These are phyloP conservation scores for Electrophaes corylata DNA, from an alignment of 2,888 invertebrate genomes.

Conservation along the genomic window DNA sequence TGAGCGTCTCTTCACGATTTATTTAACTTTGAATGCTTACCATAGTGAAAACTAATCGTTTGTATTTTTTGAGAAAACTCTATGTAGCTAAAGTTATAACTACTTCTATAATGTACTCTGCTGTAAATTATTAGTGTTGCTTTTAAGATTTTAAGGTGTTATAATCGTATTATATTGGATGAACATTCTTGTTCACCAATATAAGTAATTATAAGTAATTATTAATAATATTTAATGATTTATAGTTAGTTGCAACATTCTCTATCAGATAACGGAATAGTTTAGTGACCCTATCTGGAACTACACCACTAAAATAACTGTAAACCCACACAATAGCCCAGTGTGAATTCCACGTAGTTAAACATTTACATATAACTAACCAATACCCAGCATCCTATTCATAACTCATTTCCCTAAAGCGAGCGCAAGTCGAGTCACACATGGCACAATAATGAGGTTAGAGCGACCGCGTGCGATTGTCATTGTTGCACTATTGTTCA, in stretches of 20 bases:
- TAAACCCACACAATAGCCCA: conserved; percentile 16
- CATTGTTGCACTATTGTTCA: conserved; percentile 79
- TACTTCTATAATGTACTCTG: too few species aligned
- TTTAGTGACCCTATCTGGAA: conserved; percentile 1
- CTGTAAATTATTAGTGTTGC: too few species aligned
- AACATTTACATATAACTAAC: conserved; percentile 15
- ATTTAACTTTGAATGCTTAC: background rate
- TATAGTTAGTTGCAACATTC: background rate
- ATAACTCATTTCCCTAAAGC: conserved; percentile 43
- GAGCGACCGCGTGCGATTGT: conserved; percentile 67
- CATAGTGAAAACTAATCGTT: background rate
- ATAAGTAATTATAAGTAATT: too few species aligned
- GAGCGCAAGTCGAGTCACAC: conserved; percentile 55
- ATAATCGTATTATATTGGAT: too few species aligned
- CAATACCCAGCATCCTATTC: conserved; percentile 37
- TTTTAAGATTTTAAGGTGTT: too few species aligned
- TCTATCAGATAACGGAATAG: background rate
- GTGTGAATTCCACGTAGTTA: conserved; percentile 16
- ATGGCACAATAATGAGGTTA: conserved; percentile 74
- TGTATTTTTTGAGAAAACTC: background rate
- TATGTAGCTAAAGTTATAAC: background rate
- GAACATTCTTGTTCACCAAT: too few species aligned
- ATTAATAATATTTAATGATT: too few species aligned
- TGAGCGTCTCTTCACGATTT: background rate
- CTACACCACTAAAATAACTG: conserved; percentile 17